Conservation (phyloP, 2,888 invertebrate genomes). For the Steinernema scapterisci region DNA sequence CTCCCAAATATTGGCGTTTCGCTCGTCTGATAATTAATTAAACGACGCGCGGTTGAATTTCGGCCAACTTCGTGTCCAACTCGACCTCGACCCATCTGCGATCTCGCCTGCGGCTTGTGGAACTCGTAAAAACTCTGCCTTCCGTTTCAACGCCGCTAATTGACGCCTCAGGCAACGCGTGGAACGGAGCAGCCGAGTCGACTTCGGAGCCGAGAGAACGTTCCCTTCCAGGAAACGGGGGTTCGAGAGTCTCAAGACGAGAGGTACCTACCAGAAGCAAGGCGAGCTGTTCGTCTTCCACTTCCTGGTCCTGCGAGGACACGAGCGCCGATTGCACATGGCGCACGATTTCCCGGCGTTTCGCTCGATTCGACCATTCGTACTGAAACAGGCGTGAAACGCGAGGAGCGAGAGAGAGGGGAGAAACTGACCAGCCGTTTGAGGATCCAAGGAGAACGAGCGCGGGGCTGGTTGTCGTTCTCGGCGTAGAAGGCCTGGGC, state of each 20-base stretch:
- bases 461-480: conserved; percentile 58
- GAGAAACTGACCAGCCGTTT: conserved; percentile 60
- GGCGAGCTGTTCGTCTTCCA: conserved; percentile 63
- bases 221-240: neutral
- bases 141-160: conserved; percentile 2
- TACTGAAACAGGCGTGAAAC: conserved; percentile 71
- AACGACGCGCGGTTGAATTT: conserved; percentile 9
- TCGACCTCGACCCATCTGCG: conserved; percentile 12
- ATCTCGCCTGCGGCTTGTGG: neutral
- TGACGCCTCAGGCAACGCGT: conserved; percentile 16
- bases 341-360: conserved; percentile 65
- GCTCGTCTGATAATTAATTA: conserved; percentile 26
- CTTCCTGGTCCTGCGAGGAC: conserved; percentile 58
- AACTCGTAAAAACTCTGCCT: conserved; percentile 6
- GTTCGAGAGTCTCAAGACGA: neutral
- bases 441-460: conserved; percentile 66
- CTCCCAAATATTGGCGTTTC: conserved; percentile 24
- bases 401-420: too few relatives aligned
- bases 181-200: neutral
- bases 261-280: conserved; percentile 53
- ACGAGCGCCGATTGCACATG: conserved; percentile 65
- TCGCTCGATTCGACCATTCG: conserved; percentile 71
- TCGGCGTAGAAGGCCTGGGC: conserved; percentile 67
- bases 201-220: neutral
- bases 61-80: neutral